Percentiles rank a stretch among this genome's conserved stretches.
phyloP scores from a whole-genome alignment of 1,140 invertebrate species.

The Drosophila pallidifrons region DNA sequence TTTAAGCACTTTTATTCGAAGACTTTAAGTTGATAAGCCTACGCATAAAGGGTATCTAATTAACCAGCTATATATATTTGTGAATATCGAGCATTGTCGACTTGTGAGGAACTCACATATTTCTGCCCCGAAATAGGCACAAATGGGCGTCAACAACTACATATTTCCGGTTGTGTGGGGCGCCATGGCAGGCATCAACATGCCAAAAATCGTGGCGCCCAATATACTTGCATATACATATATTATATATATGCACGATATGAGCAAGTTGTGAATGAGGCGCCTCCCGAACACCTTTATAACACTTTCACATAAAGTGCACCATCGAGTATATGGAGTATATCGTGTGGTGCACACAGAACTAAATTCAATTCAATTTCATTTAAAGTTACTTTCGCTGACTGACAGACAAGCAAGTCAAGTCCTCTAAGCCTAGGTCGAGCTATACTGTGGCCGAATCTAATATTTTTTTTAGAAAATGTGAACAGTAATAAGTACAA shows the following conservation, averaged over 20 bases:
- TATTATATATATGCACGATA: slow-evolving; percentile 19
- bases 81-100: slow-evolving; percentile 16
- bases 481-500: not conserved
- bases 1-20: not conserved
- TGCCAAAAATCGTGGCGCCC: slow-evolving; percentile 57
- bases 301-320: slow-evolving; percentile 65
- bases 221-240: slow-evolving; percentile 14
- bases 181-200: slow-evolving; percentile 62
- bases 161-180: slow-evolving; percentile 78
- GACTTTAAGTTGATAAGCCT: not conserved
- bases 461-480: not conserved
- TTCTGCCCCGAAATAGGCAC: slow-evolving; percentile 54
- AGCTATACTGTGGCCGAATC: slow-evolving; percentile 47
- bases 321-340: slow-evolving; percentile 42
- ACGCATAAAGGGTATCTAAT: slow-evolving; percentile 16
- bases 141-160: slow-evolving; percentile 80
- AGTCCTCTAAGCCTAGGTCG: slow-evolving; percentile 57
- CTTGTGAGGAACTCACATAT: slow-evolving; percentile 38
- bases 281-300: slow-evolving; percentile 15
- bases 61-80: not conserved
- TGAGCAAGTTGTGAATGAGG: slow-evolving; percentile 34
- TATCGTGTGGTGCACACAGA: slow-evolving; percentile 78
- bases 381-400: slow-evolving; percentile 83
- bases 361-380: slow-evolving; percentile 84
- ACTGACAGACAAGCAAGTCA: slow-evolving; percentile 76